These are phyloP conservation scores for Trichonephila inaurata DNA, from an alignment of 1,140 invertebrate genomes.

Conservation along the genomic window DNA sequence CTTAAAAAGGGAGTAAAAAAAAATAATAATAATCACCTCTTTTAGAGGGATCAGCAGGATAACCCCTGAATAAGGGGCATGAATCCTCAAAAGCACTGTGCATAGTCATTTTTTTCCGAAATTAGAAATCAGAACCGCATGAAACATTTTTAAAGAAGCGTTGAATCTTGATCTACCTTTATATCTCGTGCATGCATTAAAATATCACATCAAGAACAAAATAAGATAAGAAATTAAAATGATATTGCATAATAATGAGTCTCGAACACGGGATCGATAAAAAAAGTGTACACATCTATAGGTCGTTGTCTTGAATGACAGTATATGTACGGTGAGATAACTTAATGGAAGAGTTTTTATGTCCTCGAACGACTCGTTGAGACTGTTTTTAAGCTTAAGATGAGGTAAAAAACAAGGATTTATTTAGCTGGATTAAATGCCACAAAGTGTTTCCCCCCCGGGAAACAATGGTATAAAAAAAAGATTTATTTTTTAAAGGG, in stretches of 20 bases:
- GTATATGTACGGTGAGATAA: slow-evolving; percentile 13
- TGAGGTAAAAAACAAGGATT: too few species aligned
- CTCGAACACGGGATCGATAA: slow-evolving; percentile 26
- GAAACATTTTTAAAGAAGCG: background rate
- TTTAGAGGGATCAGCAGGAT: background rate
- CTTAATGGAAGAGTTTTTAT: background rate
- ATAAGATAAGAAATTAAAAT: background rate
- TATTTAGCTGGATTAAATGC: too few species aligned
- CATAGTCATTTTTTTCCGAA: slow-evolving; percentile 11
- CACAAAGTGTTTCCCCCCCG: too few species aligned
- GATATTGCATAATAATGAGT: background rate
- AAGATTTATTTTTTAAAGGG: too few species aligned
- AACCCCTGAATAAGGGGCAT: background rate
- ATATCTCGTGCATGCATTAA: background rate
- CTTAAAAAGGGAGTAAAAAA: too few species aligned
- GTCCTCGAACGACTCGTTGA: background rate
- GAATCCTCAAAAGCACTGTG: background rate
- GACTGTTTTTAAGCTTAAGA: too few species aligned
- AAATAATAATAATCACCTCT: background rate
- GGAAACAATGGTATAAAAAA: too few species aligned
- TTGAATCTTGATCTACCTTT: background rate
- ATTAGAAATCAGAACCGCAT: background rate
- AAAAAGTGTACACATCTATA: background rate
- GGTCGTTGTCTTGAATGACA: background rate
- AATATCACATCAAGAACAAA: slow-evolving; percentile 10